These are phyloP conservation scores for Spermophilus dauricus DNA, from an alignment of 2,113 vertebrate species.

Conservation along the genomic window DNA sequence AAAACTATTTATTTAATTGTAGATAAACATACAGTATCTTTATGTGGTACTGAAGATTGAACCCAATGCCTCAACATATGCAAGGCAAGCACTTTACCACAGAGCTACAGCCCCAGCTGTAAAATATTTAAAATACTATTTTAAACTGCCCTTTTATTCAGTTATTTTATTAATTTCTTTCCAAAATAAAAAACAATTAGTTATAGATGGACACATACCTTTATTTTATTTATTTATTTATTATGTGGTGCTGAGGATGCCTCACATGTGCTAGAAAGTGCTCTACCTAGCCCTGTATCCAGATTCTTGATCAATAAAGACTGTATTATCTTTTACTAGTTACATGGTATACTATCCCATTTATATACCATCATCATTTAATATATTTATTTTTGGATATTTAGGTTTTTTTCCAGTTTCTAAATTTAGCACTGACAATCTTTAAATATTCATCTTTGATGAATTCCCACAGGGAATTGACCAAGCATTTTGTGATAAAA, in stretches of 20 bases:
- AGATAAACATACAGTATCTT: too few relatives aligned
- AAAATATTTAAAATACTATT: neutral
- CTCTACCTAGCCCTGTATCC: too few relatives aligned
- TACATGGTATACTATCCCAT: neutral
- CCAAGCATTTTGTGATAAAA: neutral
- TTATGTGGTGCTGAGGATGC: too few relatives aligned
- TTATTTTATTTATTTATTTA: too few relatives aligned
- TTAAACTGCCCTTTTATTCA: neutral
- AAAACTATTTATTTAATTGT: too few relatives aligned
- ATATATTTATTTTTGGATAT: neutral
- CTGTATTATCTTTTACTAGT: neutral
- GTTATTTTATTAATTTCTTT: conserved; percentile 10
- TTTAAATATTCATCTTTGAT: neutral
- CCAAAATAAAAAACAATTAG: too few relatives aligned
- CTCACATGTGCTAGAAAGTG: too few relatives aligned
- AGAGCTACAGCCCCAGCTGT: too few relatives aligned
- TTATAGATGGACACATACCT: too few relatives aligned
- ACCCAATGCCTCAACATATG: too few relatives aligned
- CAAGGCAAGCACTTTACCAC: too few relatives aligned
- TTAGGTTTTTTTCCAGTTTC: conserved; percentile 46
- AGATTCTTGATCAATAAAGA: neutral
- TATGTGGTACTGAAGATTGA: too few relatives aligned
- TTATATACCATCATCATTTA: conserved; percentile 16
- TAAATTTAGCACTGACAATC: conserved; percentile 32
- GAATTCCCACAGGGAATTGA: neutral